Base-by-base conservation (phyloP, 2,797 vertebrate genomes). In the Enteromius anoplus region DNA sequence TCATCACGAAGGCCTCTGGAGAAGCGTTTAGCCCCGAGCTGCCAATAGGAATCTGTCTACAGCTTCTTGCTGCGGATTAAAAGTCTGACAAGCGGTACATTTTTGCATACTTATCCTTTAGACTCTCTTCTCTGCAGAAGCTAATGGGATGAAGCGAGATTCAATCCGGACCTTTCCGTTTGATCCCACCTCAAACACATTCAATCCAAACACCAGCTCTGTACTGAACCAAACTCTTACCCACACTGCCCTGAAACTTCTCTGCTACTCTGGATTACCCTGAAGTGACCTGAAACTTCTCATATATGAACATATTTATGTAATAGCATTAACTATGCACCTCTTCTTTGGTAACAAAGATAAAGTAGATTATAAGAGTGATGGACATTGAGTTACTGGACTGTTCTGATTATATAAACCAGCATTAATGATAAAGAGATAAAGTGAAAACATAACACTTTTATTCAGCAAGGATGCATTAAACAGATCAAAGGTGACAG, bases 171-270 rank as follows among this genome's bases (percentile, higher is more conserved):
- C 19, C 78, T 70, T 58, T 29, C 9, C 34, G 14, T 80, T 70
- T 80, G 78, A 70, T 80, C 51, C 15, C 1, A 42, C 75, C 34
- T 70, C 78, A 42, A 29, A 80, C 78, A 32, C 23, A 70, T 55
- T 45, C 15, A 70, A 64, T 64, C 60, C 60, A 32, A 32, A 64
- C 1, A 5, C 60, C 60, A 32, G 49, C 19, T 19, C 17, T 55
- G 37, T 55, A 23, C 47, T 69, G 47, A 79, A 68, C 15, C 77
- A 29, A 42, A 79, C 78, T 23, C 64, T 23, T 5, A 51, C 62
- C 58, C 40, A 29, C 32, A 64, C 75, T 49, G 42, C 14, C 29
- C 47, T 58, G 10, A 58, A 55, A 80, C 23, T 42, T 70, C 8
- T 19, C 8, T 15, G 26, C 15, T 26, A n/a, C 5, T 34, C 26